phyloP scores from a whole-genome alignment of 2,113 vertebrate genomes.

The Anoura caudifer region DNA sequence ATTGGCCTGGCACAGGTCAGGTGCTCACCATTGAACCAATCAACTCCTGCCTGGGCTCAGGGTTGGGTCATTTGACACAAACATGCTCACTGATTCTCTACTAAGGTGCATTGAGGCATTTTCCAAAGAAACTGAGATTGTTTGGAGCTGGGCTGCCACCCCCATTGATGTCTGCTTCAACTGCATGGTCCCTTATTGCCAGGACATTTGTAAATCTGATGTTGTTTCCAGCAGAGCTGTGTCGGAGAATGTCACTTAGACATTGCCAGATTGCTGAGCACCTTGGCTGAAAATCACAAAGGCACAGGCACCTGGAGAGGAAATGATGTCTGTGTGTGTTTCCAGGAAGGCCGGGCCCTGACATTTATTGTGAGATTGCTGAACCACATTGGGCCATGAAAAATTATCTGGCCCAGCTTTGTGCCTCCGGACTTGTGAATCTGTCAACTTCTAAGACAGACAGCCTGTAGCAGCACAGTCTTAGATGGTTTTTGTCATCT shows the following conservation, averaged over 20 bases:
- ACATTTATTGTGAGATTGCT: background rate
- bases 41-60: background rate
- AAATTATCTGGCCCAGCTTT: background rate
- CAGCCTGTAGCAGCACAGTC: background rate
- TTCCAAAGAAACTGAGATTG: background rate
- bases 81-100: background rate
- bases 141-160: background rate
- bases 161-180: background rate
- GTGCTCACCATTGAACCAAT: background rate
- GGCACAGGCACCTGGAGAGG: slow-evolving; percentile 55
- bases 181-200: slow-evolving; percentile 17
- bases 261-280: slow-evolving; percentile 73
- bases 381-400: background rate
- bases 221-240: slow-evolving; percentile 49
- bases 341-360: slow-evolving; percentile 55
- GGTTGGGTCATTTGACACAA: background rate
- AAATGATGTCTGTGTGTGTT: slow-evolving; percentile 64
- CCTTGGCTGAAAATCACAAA: slow-evolving; percentile 63
- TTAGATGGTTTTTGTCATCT: background rate
- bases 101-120: background rate
- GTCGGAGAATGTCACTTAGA: slow-evolving; percentile 71
- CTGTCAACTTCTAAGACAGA: background rate
- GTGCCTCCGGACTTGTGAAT: background rate
- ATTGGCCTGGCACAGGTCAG: background rate
- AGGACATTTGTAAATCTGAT: slow-evolving; percentile 47